A percentile compares a stretch with the other conserved stretches of the same genome.
These are phyloP conservation scores for Centropyge bicolor DNA, from an alignment of 2,797 vertebrate genomes.

Conservation along the genomic window DNA sequence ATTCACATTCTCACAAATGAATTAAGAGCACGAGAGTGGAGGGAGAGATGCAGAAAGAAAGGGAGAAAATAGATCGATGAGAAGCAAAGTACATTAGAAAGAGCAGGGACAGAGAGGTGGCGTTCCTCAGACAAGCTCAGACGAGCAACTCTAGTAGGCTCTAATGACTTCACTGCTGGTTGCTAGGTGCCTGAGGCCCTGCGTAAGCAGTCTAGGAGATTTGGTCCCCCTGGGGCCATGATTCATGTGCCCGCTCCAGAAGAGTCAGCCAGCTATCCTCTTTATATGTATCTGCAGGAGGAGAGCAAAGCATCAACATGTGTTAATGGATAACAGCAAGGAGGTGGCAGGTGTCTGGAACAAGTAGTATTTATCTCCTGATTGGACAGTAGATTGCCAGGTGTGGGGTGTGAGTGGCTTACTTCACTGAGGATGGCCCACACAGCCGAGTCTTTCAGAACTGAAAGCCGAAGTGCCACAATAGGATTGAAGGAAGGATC, in stretches of 20 bases:
- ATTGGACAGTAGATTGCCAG: conserved; percentile 28
- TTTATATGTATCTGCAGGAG: conserved; percentile 97
- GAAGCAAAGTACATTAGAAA: conserved; percentile 58
- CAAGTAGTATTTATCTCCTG: background rate
- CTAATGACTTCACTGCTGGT: conserved; percentile 77
- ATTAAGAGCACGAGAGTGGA: conserved; percentile 66
- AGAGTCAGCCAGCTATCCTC: conserved; percentile 90
- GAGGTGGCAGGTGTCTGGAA: conserved; percentile 1
- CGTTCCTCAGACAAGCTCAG: conserved; percentile 64
- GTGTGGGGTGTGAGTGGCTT: conserved; percentile 59
- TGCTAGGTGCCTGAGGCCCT: conserved; percentile 71
- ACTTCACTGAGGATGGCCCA: conserved; percentile 99
- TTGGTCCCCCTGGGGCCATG: conserved; percentile 62
- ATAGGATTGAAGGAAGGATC: conserved; percentile 92
- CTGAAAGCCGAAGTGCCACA: conserved; percentile 92
- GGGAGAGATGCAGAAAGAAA: conserved; percentile 48
- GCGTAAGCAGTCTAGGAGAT: conserved; percentile 69
- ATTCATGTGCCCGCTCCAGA: conserved; percentile 56
- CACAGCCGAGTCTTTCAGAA: conserved; percentile 94
- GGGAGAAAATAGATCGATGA: conserved; percentile 41
- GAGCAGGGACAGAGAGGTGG: conserved; percentile 58
- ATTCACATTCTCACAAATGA: conserved; percentile 81
- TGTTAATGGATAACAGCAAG: conserved; percentile 14
- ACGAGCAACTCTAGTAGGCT: conserved; percentile 67
- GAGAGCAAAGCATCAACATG: conserved; percentile 59